Evolutionary conservation across 1,140 invertebrate species (phyloP), one percentile per base, ranked within the genome.

Genomic region (Bradysia coprophila): DNA sequence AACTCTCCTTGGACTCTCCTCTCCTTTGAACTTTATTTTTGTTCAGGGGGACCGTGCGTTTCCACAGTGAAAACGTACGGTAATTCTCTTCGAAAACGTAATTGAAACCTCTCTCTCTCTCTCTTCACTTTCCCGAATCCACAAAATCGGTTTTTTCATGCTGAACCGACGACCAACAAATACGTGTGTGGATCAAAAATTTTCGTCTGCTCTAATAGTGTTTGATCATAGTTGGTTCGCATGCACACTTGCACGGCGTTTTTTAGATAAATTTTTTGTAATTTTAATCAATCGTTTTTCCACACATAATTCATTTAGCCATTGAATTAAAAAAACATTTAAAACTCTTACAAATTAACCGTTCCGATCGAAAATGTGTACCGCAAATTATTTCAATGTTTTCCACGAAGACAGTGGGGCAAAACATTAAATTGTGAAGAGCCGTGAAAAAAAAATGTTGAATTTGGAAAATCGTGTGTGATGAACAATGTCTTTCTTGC

Each of bases 211-310:
- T 40, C 38, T 22, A 11, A 22, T 40, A 40, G 38, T 40, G 38
- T 40, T 40, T 22, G 38, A 40, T 40, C 38, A 40, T 40, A 40
- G 38, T 40, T 40, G 38, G 38, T 19, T 40, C 38, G 38, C 38
- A 40, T 40, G 38, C 38, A 40, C 38, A 40, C 38, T 38, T 22
- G 38, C 38, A 40, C 38, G 21, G 38, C 38, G 38, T 19, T 11
- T 40, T 28, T 28, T 28, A 28, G 24, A 28, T 6, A 28, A 28
- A 28, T 28, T 28, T 28, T 28, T 28, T 28, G 24, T 28, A 28
- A 40, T 19, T 40, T 40, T 20, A 11, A 19, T 40, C 21, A 40
- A 40, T 15, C 13, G 24, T 28, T 28, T 28, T 28, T 28, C n/a
- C n/a, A n/a, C 24, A 28, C 24, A 28, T 8, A 28, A 28, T 8